Evolutionary conservation across 2,113 vertebrate genomes (phyloP).

Genomic region (Zosterops japonicus): DNA sequence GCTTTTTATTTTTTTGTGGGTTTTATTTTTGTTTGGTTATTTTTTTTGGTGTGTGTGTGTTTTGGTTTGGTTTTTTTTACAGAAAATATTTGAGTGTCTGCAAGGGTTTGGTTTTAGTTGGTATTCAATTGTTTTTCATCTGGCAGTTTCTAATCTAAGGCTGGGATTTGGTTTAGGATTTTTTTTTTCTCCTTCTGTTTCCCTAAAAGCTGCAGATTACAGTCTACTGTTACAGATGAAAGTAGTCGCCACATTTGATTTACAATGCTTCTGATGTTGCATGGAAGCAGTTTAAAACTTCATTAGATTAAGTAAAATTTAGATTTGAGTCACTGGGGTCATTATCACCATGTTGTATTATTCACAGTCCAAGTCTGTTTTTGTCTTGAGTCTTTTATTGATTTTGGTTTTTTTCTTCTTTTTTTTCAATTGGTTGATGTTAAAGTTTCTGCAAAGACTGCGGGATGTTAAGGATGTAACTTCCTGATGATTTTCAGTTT

Average conservation of each 20-base stretch:
- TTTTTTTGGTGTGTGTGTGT: background rate
- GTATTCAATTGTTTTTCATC: background rate
- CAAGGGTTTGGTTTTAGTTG: background rate
- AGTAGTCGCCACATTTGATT: background rate
- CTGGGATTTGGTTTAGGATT: background rate
- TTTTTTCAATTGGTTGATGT: background rate
- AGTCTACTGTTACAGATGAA: background rate
- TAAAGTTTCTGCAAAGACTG: background rate
- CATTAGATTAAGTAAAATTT: background rate
- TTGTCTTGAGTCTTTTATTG: background rate
- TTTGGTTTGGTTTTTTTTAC: background rate
- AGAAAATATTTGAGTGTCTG: background rate
- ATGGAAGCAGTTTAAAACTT: background rate
- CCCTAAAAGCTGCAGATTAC: background rate
- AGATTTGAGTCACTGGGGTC: background rate
- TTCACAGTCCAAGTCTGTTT: background rate
- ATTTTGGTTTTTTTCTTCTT: background rate
- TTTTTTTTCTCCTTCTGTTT: background rate
- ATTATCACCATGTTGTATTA: background rate
- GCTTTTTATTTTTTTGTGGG: background rate
- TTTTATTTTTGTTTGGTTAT: too few species aligned
- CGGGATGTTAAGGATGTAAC: background rate
- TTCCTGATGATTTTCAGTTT: background rate
- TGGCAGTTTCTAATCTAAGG: background rate
- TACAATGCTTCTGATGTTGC: background rate